Evolutionary conservation across 2,888 invertebrate genomes (phyloP).

Genomic region (Gnatocerus cornutus): DNA sequence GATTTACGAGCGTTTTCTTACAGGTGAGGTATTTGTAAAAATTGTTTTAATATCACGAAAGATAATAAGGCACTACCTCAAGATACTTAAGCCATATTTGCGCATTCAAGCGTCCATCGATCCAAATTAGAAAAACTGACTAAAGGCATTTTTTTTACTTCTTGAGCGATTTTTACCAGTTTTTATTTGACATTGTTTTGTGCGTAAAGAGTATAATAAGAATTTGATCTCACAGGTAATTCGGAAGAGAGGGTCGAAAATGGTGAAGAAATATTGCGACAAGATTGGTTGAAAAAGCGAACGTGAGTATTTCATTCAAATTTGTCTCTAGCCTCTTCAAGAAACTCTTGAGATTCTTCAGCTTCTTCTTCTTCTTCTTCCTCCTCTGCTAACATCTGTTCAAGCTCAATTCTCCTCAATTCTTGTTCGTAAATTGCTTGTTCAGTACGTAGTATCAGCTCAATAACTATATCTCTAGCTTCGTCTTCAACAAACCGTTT

Average conservation of each 20-base stretch:
- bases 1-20: slow-evolving; percentile 38
- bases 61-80: slow-evolving; percentile 30
- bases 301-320: slow-evolving; percentile 40
- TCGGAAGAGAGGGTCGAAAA: neutral
- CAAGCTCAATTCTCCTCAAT: slow-evolving; percentile 60
- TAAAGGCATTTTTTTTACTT: slow-evolving; percentile 12
- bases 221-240: slow-evolving; percentile 41
- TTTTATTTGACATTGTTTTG: too few relatives aligned
- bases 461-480: slow-evolving; percentile 64
- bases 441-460: slow-evolving; percentile 66
- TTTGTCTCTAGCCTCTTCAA: slow-evolving; percentile 41
- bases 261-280: neutral
- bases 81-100: slow-evolving; percentile 2
- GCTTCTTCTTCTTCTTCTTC: slow-evolving; percentile 37
- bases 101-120: neutral
- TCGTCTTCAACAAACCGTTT: slow-evolving; percentile 66
- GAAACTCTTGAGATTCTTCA: neutral
- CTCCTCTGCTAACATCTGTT: slow-evolving; percentile 24
- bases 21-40: slow-evolving; percentile 48
- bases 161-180: neutral
- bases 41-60: slow-evolving; percentile 44
- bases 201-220: neutral
- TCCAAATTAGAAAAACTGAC: slow-evolving; percentile 7
- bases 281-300: neutral
- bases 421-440: slow-evolving; percentile 63